Evolutionary conservation across 2,797 vertebrate species (phyloP).

Genomic region (Mormyrops attenuatus): DNA sequence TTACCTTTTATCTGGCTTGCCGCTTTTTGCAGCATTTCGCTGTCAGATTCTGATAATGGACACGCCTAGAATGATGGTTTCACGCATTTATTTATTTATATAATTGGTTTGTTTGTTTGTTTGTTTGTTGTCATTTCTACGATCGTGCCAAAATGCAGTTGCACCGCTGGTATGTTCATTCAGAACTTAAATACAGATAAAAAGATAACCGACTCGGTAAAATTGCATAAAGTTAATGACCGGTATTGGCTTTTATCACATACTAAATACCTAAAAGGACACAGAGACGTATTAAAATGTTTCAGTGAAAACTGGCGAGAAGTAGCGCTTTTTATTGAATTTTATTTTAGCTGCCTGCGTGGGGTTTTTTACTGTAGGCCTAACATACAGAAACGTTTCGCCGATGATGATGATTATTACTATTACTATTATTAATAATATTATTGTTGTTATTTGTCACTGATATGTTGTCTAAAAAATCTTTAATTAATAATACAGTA

Average conservation of each 20-base stretch:
- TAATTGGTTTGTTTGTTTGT: background rate
- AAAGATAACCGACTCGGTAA: background rate
- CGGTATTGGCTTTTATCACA: background rate
- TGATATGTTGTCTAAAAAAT: background rate
- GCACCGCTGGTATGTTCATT: background rate
- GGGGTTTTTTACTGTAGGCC: background rate
- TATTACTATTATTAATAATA: background rate
- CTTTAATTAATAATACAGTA: background rate
- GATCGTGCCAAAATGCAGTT: background rate
- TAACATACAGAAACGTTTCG: background rate
- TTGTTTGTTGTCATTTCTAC: background rate
- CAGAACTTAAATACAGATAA: background rate
- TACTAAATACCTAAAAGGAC: background rate
- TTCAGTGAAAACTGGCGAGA: background rate
- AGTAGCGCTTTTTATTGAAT: background rate
- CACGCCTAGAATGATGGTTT: background rate
- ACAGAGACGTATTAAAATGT: background rate
- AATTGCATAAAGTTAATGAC: background rate
- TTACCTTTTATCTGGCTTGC: background rate
- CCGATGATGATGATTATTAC: background rate
- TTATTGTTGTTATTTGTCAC: background rate
- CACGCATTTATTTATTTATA: background rate
- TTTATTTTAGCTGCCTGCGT: background rate
- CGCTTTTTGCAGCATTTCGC: background rate
- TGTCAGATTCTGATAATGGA: background rate